phyloP scores from a whole-genome alignment of 1,140 invertebrate genomes.

The Choristoneura fumiferana region DNA sequence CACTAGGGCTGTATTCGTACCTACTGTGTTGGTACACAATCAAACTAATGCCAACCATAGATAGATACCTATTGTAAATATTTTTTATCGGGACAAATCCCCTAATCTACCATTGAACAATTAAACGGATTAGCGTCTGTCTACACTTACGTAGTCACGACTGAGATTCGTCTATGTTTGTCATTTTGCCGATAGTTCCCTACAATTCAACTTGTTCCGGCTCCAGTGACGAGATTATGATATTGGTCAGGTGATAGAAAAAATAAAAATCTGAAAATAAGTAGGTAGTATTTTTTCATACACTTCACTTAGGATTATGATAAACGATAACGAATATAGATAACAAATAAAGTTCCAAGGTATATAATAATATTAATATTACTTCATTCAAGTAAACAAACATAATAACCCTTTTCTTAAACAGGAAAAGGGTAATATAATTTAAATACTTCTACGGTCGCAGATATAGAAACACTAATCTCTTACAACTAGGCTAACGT shows the following conservation, averaged over 20 bases:
- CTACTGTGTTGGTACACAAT: conserved; percentile 34
- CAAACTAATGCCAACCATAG: conserved; percentile 47
- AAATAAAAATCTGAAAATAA: conserved; percentile 79
- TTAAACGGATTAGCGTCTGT: conserved; percentile 51
- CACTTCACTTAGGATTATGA: conserved; percentile 65
- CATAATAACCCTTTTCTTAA: conserved; percentile 56
- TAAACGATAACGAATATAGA: conserved; percentile 65
- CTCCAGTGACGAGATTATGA: conserved; percentile 59
- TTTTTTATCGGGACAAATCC: conserved; percentile 46
- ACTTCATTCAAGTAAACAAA: conserved; percentile 51
- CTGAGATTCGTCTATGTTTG: conserved; percentile 53
- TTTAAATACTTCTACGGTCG: conserved; percentile 55
- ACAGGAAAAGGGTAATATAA: conserved; percentile 66
- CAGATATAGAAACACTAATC: conserved; percentile 69
- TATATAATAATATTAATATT: conserved; percentile 47
- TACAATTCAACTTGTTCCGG: conserved; percentile 51
- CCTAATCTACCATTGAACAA: conserved; percentile 69
- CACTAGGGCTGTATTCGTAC: conserved; percentile 44
- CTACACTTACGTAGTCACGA: conserved; percentile 60
- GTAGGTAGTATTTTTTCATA: conserved; percentile 75
- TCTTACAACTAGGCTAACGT: conserved; percentile 70
- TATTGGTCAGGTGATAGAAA: conserved; percentile 74
- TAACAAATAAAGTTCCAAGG: conserved; percentile 65
- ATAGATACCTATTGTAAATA: conserved; percentile 43
- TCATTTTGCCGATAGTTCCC: conserved; percentile 56